A percentile compares a stretch with the other conserved stretches of the same genome.
Conservation (phyloP, 92 coral and sea anemone genomes). For the Palythoa grandis region DNA sequence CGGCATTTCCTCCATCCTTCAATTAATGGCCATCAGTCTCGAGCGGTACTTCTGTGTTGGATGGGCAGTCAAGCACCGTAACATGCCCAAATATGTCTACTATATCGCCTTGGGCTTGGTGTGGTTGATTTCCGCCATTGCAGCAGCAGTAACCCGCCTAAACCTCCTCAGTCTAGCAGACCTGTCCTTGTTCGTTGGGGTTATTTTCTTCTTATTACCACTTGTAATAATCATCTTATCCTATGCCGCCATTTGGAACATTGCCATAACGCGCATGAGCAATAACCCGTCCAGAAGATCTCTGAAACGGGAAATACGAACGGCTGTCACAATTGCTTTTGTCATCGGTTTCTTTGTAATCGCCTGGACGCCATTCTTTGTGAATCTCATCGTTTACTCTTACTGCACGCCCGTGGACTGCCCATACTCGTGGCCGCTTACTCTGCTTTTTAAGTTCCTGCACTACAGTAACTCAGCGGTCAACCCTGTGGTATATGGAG, state of each 20-base stretch:
- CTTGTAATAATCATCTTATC: conserved; percentile 76
- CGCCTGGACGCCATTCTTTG: conserved; percentile 76
- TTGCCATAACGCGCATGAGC: conserved; percentile 82
- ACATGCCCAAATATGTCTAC: conserved; percentile 72
- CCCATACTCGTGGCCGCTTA: conserved; percentile 43
- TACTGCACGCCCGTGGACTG: conserved; percentile 56
- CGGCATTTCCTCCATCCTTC: conserved; percentile 80
- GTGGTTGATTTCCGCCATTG: conserved; percentile 76
- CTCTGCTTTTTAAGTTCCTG: conserved; percentile 66
- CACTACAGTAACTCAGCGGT: conserved; percentile 85
- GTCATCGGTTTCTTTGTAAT: conserved; percentile 83
- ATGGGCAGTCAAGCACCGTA: conserved; percentile 87
- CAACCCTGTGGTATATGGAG: conserved; percentile 88
- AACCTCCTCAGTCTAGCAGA: conserved; percentile 50
- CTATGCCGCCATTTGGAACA: conserved; percentile 83
- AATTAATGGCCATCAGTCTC: conserved; percentile 79
- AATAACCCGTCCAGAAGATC: conserved; percentile 87
- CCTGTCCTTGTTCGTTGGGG: conserved; percentile 59
- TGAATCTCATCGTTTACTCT: conserved; percentile 46
- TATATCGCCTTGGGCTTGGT: conserved; percentile 75
- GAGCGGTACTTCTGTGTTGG: conserved; percentile 89
- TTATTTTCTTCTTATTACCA: conserved; percentile 74
- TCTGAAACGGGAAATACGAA: conserved; percentile 75
- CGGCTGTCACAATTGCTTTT: conserved; percentile 82
- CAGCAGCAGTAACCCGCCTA: conserved; percentile 57